phyloP scores from a whole-genome alignment of 2,888 invertebrate genomes.

The Pyrgus malvae region DNA sequence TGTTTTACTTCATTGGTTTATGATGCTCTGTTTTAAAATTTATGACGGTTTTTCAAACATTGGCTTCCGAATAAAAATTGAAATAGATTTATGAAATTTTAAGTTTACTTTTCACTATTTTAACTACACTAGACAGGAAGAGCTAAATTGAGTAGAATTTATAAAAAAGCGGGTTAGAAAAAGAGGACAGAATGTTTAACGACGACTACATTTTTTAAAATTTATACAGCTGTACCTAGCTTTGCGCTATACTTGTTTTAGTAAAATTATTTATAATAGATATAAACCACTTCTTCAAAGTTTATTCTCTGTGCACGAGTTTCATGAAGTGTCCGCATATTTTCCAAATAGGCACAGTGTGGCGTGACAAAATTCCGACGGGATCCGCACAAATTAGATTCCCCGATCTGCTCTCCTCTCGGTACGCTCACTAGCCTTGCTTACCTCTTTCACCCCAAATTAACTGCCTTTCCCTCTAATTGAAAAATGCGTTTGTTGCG shows the following conservation, averaged over 20 bases:
- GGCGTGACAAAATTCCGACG: conserved; percentile 71
- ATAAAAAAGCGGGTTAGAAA: no score
- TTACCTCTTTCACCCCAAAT: conserved; percentile 74
- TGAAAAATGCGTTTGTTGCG: conserved; percentile 66
- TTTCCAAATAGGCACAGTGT: conserved; percentile 75
- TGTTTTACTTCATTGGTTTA: conserved; percentile 27
- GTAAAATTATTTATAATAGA: not conserved
- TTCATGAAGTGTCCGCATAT: conserved; percentile 43
- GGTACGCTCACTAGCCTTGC: conserved; percentile 49
- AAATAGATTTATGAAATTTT: not conserved
- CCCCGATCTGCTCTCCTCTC: no score
- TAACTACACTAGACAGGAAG: no score
- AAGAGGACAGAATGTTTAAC: no score
- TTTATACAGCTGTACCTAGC: no score
- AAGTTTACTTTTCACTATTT: no score
- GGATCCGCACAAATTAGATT: conserved; percentile 71
- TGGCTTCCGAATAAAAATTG: not conserved
- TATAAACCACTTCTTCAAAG: not conserved
- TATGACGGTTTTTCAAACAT: conserved; percentile 6
- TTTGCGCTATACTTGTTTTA: no score
- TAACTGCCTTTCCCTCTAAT: conserved; percentile 62
- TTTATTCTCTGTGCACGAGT: not conserved
- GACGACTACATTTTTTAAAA: no score
- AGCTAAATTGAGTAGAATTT: no score
- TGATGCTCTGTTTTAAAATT: conserved; percentile 17